phyloP scores from a whole-genome alignment of 2,888 invertebrate genomes.

The Aphodius granarius region DNA sequence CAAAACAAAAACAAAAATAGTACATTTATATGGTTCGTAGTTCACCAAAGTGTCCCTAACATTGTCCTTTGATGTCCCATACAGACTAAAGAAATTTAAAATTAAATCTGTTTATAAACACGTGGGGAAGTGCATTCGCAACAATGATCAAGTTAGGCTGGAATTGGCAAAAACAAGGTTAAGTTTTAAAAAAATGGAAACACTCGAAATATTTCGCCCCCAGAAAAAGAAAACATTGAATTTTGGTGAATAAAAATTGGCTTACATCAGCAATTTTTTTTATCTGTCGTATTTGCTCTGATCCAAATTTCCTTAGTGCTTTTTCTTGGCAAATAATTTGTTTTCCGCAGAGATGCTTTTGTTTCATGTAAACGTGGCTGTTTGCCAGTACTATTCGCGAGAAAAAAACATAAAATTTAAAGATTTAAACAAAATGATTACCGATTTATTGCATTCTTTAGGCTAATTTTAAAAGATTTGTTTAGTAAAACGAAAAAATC shows the following conservation, averaged over 20 bases:
- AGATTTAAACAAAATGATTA: background rate
- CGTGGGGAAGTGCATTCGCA: background rate
- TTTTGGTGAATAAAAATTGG: background rate
- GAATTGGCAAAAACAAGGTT: background rate
- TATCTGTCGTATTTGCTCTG: background rate
- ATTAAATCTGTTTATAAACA: background rate
- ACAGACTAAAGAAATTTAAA: too few relatives aligned
- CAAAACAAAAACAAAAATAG: too few relatives aligned
- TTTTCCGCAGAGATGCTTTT: background rate
- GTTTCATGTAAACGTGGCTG: background rate
- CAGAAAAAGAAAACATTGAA: background rate
- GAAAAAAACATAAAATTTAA: background rate
- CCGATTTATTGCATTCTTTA: background rate
- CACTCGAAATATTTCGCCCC: background rate
- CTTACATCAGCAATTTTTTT: background rate
- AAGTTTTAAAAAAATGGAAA: background rate
- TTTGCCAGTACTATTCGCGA: background rate
- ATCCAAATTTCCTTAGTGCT: background rate
- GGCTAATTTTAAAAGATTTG: background rate
- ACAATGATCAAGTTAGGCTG: background rate
- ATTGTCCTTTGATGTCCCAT: too few relatives aligned
- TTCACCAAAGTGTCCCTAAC: too few relatives aligned
- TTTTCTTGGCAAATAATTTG: background rate
- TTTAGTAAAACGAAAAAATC: background rate
- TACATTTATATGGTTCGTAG: too few relatives aligned